Percentiles rank a stretch among this genome's conserved stretches.
These are phyloP conservation scores for Sphenopsis melanotis DNA, from an alignment of 2,797 vertebrate genomes.

Conservation along the genomic window DNA sequence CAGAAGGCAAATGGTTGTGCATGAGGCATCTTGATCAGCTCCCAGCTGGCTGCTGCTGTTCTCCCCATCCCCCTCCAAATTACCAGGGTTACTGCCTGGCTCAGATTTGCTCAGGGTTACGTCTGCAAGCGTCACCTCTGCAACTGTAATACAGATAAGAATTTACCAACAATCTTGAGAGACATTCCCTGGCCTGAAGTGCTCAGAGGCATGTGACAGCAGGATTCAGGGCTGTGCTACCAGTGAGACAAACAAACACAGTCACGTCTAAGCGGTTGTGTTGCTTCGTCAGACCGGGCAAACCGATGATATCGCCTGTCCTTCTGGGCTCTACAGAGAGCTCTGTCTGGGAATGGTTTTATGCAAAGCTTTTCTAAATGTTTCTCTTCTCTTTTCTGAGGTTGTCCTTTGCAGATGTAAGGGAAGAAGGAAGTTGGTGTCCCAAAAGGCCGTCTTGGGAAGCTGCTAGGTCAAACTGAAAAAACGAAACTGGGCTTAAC, in stretches of 20 bases:
- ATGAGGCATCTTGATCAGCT: slow-evolving; percentile 48
- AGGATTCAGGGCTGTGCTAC: neutral
- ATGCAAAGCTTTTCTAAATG: neutral
- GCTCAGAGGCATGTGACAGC: slow-evolving; percentile 22
- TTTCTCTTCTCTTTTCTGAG: neutral
- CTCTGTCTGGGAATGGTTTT: neutral
- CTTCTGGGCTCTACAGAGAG: neutral
- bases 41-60: slow-evolving; percentile 56
- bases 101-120: slow-evolving; percentile 37
- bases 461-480: neutral
- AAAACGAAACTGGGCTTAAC: neutral
- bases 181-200: slow-evolving; percentile 40
- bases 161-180: slow-evolving; percentile 42
- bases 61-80: slow-evolving; percentile 43
- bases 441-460: neutral
- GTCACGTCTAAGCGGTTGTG: neutral
- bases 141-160: slow-evolving; percentile 53
- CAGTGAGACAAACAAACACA: neutral
- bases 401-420: neutral
- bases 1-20: slow-evolving; percentile 2
- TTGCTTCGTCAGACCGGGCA: neutral
- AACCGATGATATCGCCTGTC: neutral
- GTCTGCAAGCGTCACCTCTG: slow-evolving; percentile 50
- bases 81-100: slow-evolving; percentile 39
- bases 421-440: neutral